Base-by-base conservation (phyloP, 53 echinoderm and acorn worm genomes). In the Henricia sp. region DNA sequence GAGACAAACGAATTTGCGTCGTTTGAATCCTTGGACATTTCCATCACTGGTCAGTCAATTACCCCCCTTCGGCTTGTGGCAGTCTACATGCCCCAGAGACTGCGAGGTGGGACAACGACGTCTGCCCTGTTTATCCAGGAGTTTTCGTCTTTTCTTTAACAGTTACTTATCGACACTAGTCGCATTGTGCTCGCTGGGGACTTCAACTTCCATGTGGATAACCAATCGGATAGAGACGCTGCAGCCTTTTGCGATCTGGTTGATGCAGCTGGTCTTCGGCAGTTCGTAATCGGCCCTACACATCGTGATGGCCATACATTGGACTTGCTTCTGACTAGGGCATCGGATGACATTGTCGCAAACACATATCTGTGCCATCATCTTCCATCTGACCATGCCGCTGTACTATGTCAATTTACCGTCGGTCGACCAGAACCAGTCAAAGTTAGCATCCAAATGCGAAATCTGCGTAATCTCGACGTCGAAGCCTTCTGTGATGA, bases 171-270 rank as follows among this genome's bases (percentile, higher is more conserved):
- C 25, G 71, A 88, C 39, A 23, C 29, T 37, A 59, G 82, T 26
- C 50, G 59, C 52, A 26, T 80, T 16, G 3, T 88, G 59, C 70
- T 88, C 2, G 59, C 62, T 23, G 74, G 89, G 0, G 84, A 84
- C 39, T 89, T 89, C 65, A 89, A 89, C 52, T 72, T 74, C 69
- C 84, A 89, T 52, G 42, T 88, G 17, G 83, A 88, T 29, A 62
- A 88, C 55, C 14, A 32, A 0, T 36, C 39, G 3, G 39, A 72
- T 80, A 87, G 29, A 85, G 24, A 72, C n/a, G n/a, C n/a, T n/a
- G n/a, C n/a, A n/a, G n/a, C n/a, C n/a, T n/a, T n/a, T n/a, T n/a
- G n/a, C n/a, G n/a, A n/a, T n/a, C n/a, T n/a, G n/a, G n/a, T n/a
- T n/a, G n/a, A n/a, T n/a, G n/a, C n/a, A n/a, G n/a, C n/a, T n/a